phyloP scores from a whole-genome alignment of 2,113 vertebrate genomes.

The Setophaga petechia region DNA sequence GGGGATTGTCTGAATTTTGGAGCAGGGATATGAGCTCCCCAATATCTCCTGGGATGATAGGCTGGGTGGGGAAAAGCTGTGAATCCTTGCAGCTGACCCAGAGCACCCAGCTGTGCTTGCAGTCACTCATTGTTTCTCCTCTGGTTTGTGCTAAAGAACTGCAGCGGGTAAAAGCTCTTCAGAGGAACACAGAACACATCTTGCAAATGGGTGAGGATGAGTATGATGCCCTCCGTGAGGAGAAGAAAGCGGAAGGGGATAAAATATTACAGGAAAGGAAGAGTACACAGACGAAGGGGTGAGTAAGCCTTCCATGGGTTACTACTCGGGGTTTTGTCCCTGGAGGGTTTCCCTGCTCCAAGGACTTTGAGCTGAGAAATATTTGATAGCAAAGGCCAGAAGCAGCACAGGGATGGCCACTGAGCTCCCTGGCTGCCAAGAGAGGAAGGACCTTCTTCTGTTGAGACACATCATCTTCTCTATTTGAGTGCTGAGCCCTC shows the following conservation, averaged over 20 bases:
- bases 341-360: not conserved
- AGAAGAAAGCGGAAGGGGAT: slow-evolving; percentile 70
- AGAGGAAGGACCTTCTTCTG: not conserved
- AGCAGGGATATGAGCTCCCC: not conserved
- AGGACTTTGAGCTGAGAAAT: not conserved
- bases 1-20: not conserved
- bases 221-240: slow-evolving; percentile 78
- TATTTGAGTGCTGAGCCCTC: not conserved
- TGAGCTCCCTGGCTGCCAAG: not conserved
- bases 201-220: slow-evolving; percentile 81
- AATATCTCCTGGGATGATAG: not conserved
- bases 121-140: not conserved
- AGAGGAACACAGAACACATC: slow-evolving; percentile 61
- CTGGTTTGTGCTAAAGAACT: slow-evolving; percentile 55
- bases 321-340: not conserved
- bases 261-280: not conserved
- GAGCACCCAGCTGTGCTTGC: not conserved
- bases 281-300: slow-evolving; percentile 75
- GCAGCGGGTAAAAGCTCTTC: slow-evolving; percentile 38
- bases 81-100: not conserved
- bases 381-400: not conserved
- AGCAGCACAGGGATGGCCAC: not conserved
- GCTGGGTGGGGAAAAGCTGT: not conserved
- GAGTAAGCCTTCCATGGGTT: not conserved
- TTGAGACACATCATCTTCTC: not conserved